phyloP scores from a whole-genome alignment of 2,113 vertebrate species.

The Lepus americanus region DNA sequence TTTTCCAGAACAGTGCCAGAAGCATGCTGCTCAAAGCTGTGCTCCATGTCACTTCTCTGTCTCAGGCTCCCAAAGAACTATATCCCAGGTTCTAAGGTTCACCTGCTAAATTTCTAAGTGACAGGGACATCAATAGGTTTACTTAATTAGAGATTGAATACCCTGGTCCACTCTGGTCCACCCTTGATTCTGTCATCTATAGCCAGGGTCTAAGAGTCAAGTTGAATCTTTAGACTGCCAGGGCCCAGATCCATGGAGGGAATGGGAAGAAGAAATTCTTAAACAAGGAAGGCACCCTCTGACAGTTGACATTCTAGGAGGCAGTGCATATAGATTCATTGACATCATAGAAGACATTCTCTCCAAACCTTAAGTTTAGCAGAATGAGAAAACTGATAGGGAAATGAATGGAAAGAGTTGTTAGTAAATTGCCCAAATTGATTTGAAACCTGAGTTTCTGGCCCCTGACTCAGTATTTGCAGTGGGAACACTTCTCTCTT shows the following conservation, averaged over 20 bases:
- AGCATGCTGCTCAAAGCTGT: neutral
- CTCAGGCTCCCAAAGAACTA: neutral
- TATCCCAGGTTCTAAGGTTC: neutral
- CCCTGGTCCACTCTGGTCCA: neutral
- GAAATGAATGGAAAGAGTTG: constrained; percentile 25
- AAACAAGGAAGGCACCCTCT: neutral
- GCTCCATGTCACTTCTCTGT: neutral
- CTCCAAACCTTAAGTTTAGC: neutral
- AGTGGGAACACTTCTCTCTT: neutral
- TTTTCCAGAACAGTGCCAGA: neutral
- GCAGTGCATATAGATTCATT: neutral
- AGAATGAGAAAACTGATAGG: neutral
- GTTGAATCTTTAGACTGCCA: neutral
- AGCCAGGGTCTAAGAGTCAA: neutral
- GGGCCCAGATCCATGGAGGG: neutral
- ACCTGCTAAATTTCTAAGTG: neutral
- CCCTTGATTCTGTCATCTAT: neutral
- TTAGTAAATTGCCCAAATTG: neutral
- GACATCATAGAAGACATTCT: neutral
- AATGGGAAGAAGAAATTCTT: neutral
- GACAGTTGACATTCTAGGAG: constrained; percentile 1
- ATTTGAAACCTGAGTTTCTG: constrained; percentile 33
- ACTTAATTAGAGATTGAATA: neutral
- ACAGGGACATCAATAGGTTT: neutral
- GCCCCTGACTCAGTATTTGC: neutral